A percentile compares a stretch with the other conserved stretches of the same genome.
These are phyloP conservation scores for Euphydryas editha DNA, from an alignment of 2,888 invertebrate genomes.

Conservation along the genomic window DNA sequence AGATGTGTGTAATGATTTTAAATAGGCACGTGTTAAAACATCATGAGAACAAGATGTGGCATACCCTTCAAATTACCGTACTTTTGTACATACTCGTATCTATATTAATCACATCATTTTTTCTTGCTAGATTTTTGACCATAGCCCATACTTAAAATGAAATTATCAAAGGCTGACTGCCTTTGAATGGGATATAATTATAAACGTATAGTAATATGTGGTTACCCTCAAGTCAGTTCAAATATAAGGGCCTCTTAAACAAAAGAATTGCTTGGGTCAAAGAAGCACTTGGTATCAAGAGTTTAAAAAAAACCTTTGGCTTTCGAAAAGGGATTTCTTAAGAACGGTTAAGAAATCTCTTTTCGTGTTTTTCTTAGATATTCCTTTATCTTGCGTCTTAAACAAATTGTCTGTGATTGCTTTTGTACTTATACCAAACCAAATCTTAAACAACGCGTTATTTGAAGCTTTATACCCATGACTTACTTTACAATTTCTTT, in stretches of 20 bases:
- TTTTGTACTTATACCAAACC: neutral
- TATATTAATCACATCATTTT: too few relatives aligned
- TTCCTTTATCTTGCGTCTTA: slow-evolving; percentile 28
- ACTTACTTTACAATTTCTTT: neutral
- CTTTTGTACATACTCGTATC: too few relatives aligned
- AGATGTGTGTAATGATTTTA: too few relatives aligned
- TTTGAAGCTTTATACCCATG: neutral
- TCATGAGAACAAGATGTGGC: too few relatives aligned
- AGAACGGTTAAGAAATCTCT: slow-evolving; percentile 14
- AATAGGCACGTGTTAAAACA: too few relatives aligned
- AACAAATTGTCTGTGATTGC: slow-evolving; percentile 30
- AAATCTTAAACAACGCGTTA: neutral
- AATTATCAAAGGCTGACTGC: too few relatives aligned
- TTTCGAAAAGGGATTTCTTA: slow-evolving; percentile 35
- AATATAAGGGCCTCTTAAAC: slow-evolving; percentile 25
- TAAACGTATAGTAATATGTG: neutral
- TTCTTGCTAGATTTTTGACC: too few relatives aligned
- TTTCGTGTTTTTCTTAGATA: slow-evolving; percentile 31
- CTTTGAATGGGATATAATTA: too few relatives aligned
- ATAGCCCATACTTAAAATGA: too few relatives aligned
- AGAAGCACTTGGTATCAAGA: slow-evolving; percentile 35
- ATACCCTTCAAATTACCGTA: too few relatives aligned
- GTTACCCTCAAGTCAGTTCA: slow-evolving; percentile 18
- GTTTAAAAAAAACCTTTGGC: slow-evolving; percentile 33
- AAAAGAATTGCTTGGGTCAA: slow-evolving; percentile 33